Evolutionary conservation across 2,797 vertebrate species (phyloP), one percentile per base, ranked within the genome.

Genomic region (Eupleurogrammus muticus): DNA sequence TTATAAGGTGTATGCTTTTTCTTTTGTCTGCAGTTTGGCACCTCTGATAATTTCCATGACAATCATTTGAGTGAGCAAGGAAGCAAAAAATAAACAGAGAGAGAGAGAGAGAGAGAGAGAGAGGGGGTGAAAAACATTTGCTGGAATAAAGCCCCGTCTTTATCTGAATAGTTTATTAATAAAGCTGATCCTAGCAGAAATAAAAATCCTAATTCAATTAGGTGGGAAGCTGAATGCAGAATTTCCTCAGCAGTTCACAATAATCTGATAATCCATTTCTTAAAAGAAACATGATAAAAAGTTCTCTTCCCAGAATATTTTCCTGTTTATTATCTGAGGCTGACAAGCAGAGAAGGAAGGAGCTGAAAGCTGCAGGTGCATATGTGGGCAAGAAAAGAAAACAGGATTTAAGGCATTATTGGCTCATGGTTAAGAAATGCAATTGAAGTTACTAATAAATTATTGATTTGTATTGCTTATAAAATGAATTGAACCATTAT

Each of bases 151-250:
- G 85, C 87, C 88, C 83, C 86, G 84, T 91, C 88, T 91, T 81
- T 88, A 90, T 92, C 86, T 90, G 90, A 92, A 91, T 91, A 87
- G 87, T 87, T 89, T 93, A 94, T 93, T 94, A 93, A 93, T 92
- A 92, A 89, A 90, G 89, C 85, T 73, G 79, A 87, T 90, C 85
- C 81, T 82, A 78, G 90, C 81, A 90, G 87, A 85, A 86, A 90
- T 81, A 83, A 87, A 89, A 87, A 87, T 79, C 80, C 78, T 90
- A 90, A 93, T 92, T 92, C 86, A 94, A 93, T 93, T 92, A 92
- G 69, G 83, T 85, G 84, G 84, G 84, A 92, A 90, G 87, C 73
- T 92, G 79, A 71, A 77, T 64, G 82, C 85, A 77, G 85, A 82
- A 83, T 73, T 87, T 92, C 90, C 79, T 87, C 85, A 92, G 91